A percentile compares a stretch with the other conserved stretches of the same genome.
Evolutionary conservation across 2,797 vertebrate species (phyloP).

Genomic region (Poeciliopsis paucimaculata): DNA sequence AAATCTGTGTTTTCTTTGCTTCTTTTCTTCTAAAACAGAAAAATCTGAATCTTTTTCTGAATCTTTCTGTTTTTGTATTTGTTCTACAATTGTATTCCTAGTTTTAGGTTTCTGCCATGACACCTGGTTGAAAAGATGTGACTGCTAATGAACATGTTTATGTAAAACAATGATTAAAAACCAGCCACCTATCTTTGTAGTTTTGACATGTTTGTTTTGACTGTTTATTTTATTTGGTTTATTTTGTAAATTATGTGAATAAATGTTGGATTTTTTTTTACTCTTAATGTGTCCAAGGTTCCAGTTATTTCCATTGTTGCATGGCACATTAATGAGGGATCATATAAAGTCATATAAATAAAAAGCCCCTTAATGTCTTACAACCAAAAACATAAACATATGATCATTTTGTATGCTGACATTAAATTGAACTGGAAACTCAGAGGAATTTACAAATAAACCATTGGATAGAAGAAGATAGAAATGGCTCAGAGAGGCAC

Average conservation of each 20-base stretch:
- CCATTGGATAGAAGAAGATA: background rate
- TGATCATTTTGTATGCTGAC: background rate
- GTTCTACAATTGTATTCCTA: conserved; percentile 10
- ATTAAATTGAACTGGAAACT: background rate
- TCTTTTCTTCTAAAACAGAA: conserved; percentile 8
- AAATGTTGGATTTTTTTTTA: conserved; percentile 69
- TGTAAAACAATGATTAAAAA: conserved; percentile 1
- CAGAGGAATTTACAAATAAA: background rate
- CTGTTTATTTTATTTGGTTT: conserved; percentile 36
- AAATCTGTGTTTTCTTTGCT: background rate
- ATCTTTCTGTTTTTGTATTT: conserved; percentile 15
- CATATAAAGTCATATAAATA: background rate
- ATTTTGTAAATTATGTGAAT: conserved; percentile 75
- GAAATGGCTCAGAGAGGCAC: background rate
- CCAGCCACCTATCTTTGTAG: conserved; percentile 23
- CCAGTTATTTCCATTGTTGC: background rate
- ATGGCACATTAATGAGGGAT: background rate
- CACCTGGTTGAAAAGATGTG: conserved; percentile 4
- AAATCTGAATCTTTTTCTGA: conserved; percentile 8
- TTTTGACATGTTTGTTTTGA: conserved; percentile 27
- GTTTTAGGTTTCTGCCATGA: conserved; percentile 1
- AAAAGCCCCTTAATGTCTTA: background rate
- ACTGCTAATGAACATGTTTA: background rate
- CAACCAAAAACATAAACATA: background rate
- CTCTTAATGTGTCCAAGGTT: conserved; percentile 5